Evolutionary conservation across 2,797 vertebrate species (phyloP).

Genomic region (Onychomys torridus): DNA sequence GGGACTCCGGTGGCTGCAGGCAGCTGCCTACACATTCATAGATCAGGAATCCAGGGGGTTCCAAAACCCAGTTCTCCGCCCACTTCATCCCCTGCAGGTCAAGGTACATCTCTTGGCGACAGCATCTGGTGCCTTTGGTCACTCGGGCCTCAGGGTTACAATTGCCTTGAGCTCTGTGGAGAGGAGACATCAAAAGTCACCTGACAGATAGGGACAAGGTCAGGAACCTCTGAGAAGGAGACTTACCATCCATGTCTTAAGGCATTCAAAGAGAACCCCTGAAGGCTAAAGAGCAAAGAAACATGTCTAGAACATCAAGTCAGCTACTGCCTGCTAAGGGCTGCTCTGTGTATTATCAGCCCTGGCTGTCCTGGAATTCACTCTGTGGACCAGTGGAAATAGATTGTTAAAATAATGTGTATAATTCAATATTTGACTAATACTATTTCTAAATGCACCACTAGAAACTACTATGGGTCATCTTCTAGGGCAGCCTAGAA

Average conservation of each 20-base stretch:
- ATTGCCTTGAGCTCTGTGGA: slow-evolving; percentile 72
- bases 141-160: slow-evolving; percentile 2
- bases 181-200: slow-evolving; percentile 15
- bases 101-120: slow-evolving; percentile 77
- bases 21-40: slow-evolving; percentile 80
- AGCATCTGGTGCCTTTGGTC: slow-evolving; percentile 60
- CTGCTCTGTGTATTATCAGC: neutral
- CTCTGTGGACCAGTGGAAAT: neutral
- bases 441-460: neutral
- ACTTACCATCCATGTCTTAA: neutral
- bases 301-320: neutral
- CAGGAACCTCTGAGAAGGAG: neutral
- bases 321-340: neutral
- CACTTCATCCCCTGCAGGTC: slow-evolving; percentile 81
- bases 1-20: slow-evolving; percentile 41
- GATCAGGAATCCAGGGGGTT: slow-evolving; percentile 80
- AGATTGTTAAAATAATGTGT: neutral
- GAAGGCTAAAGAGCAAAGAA: neutral
- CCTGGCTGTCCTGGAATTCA: neutral
- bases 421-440: neutral
- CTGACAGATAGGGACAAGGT: neutral
- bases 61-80: slow-evolving; percentile 82
- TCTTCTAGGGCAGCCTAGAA: neutral
- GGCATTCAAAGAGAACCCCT: neutral
- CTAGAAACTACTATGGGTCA: neutral